Conservation (phyloP, 2,888 invertebrate genomes). For the Callosobruchus maculatus region DNA sequence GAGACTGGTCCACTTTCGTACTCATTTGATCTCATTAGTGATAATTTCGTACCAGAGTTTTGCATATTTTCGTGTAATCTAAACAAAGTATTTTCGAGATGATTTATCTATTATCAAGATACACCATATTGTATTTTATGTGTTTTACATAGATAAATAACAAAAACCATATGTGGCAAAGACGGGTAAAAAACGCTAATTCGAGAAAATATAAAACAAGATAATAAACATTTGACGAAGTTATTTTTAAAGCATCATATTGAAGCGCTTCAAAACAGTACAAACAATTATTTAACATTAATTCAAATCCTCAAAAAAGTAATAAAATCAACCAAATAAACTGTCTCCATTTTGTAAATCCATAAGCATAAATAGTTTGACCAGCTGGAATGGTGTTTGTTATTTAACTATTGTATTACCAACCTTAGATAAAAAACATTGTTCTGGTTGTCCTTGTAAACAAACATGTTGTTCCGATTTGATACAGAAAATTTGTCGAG, state of each 20-base stretch:
- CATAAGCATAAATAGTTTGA: not conserved
- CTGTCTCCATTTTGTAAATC: no score
- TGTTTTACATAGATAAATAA: not conserved
- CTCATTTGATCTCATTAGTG: constrained; percentile 37
- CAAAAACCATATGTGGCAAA: not conserved
- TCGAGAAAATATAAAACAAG: no score
- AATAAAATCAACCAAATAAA: no score
- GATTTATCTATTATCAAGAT: not conserved
- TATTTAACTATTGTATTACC: constrained; percentile 10
- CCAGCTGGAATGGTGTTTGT: not conserved
- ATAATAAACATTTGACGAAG: no score
- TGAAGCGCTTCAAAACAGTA: no score
- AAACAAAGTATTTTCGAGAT: constrained; percentile 8
- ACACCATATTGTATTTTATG: not conserved
- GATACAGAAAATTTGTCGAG: constrained; percentile 67
- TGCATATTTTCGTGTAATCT: constrained; percentile 50
- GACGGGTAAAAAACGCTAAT: no score
- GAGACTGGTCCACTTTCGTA: constrained; percentile 47
- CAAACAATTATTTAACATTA: no score
- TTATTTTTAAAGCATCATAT: no score
- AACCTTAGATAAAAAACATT: constrained; percentile 59
- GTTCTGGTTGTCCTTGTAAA: constrained; percentile 62
- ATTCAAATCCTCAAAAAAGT: no score
- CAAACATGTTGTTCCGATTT: constrained; percentile 74
- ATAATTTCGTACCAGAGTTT: constrained; percentile 31